A percentile compares a stretch with the other conserved stretches of the same genome.
Evolutionary conservation across 2,113 vertebrate species (phyloP).

Genomic region (Chamaea fasciata): DNA sequence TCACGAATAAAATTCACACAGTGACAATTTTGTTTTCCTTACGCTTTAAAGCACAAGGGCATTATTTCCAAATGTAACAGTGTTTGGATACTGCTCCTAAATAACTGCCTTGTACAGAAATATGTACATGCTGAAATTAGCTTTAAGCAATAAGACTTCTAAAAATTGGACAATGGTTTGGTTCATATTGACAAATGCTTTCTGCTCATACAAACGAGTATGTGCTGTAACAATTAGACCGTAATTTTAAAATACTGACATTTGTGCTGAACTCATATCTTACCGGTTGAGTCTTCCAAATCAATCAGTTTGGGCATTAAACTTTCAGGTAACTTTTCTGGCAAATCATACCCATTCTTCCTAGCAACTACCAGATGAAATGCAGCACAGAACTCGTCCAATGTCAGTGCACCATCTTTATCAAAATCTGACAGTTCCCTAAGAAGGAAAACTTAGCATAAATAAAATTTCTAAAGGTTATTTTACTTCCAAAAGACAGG

Average conservation of each 20-base stretch:
- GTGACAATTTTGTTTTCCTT: background rate
- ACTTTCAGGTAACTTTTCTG: slow-evolving; percentile 97
- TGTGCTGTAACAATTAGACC: background rate
- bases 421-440: slow-evolving; percentile 99
- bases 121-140: background rate
- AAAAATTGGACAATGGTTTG: background rate
- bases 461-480: slow-evolving; percentile 14
- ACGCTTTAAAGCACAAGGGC: background rate
- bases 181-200: background rate
- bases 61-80: background rate
- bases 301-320: slow-evolving; percentile 99
- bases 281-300: slow-evolving; percentile 95
- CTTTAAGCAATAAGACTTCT: background rate
- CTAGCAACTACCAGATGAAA: slow-evolving; percentile 98
- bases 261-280: background rate
- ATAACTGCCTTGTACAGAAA: background rate
- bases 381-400: slow-evolving; percentile 98
- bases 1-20: background rate
- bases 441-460: slow-evolving; percentile 54
- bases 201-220: background rate
- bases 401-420: slow-evolving; percentile 95
- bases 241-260: background rate
- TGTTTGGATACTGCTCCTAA: background rate
- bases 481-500: background rate
- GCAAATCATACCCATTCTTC: slow-evolving; percentile 98